Evolutionary conservation across 2,888 invertebrate genomes (phyloP).

Genomic region (Lissocephala sabroskyi): DNA sequence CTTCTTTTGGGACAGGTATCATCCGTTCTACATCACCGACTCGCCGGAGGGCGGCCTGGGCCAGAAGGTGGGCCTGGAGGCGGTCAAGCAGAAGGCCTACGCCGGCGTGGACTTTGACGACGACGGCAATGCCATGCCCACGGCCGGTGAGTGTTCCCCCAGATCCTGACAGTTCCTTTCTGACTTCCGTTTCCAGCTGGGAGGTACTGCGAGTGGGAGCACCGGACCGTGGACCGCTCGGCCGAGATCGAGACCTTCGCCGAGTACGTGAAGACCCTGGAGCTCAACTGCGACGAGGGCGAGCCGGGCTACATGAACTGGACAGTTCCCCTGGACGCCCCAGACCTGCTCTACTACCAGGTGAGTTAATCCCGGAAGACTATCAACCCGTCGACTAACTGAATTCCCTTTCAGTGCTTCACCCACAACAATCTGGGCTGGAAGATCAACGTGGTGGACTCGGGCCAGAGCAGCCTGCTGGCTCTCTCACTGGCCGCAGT

Average conservation of each 20-base stretch:
- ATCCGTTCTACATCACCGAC: slow-evolving; percentile 93
- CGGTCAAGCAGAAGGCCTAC: slow-evolving; percentile 81
- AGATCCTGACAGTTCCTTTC: not conserved
- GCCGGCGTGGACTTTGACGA: slow-evolving; percentile 86
- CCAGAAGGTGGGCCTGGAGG: slow-evolving; percentile 82
- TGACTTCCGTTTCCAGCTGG: slow-evolving; percentile 75
- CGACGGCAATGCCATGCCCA: slow-evolving; percentile 85
- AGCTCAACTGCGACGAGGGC: slow-evolving; percentile 83
- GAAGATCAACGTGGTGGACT: slow-evolving; percentile 87
- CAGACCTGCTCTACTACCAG: slow-evolving; percentile 90
- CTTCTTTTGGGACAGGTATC: slow-evolving; percentile 76
- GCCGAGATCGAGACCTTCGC: slow-evolving; percentile 82
- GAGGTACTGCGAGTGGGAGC: slow-evolving; percentile 90
- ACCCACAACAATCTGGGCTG: slow-evolving; percentile 93
- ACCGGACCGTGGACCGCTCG: slow-evolving; percentile 84
- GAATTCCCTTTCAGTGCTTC: slow-evolving; percentile 81
- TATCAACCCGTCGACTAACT: too few relatives aligned
- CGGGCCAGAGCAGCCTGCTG: too few relatives aligned
- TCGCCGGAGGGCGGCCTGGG: slow-evolving; percentile 89
- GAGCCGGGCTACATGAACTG: slow-evolving; percentile 85
- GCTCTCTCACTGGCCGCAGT: slow-evolving; percentile 55
- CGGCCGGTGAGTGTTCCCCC: slow-evolving; percentile 76
- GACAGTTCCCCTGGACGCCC: slow-evolving; percentile 89
- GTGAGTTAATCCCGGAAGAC: slow-evolving; percentile 74
- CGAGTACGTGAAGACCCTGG: slow-evolving; percentile 83